Evolutionary conservation across 2,113 vertebrate species (phyloP).

Genomic region (Chiloscyllium plagiosum): DNA sequence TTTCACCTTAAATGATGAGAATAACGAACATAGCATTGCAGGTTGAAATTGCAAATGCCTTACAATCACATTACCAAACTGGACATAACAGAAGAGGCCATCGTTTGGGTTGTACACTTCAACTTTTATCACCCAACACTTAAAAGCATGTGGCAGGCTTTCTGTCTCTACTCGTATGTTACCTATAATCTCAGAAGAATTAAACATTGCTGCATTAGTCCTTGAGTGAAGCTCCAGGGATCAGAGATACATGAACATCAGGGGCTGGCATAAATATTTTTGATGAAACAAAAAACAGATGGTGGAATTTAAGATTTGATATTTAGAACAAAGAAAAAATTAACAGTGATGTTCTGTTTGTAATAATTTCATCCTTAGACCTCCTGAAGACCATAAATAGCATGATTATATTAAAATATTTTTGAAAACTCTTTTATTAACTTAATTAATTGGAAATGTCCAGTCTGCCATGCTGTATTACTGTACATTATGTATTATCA

Average conservation of each 20-base stretch:
- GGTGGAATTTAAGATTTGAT: background rate
- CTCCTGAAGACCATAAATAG: background rate
- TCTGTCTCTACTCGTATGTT: background rate
- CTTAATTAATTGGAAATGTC: background rate
- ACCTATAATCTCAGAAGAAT: background rate
- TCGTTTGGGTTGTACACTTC: background rate
- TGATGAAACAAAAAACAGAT: slow-evolving; percentile 23
- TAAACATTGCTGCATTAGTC: background rate
- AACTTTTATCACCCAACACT: background rate
- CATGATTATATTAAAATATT: background rate
- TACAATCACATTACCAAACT: background rate
- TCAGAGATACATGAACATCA: background rate
- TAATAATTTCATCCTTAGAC: background rate
- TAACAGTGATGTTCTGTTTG: background rate
- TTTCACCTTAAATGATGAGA: background rate
- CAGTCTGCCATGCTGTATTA: background rate
- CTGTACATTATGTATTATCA: background rate
- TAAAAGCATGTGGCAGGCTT: background rate
- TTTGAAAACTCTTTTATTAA: background rate
- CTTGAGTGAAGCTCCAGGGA: background rate
- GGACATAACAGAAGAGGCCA: background rate
- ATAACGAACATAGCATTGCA: background rate
- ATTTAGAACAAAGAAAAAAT: background rate
- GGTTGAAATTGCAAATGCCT: background rate
- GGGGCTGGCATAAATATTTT: background rate